Evolutionary conservation across 2,888 invertebrate species (phyloP).

Genomic region (Pyrochroa serraticornis): DNA sequence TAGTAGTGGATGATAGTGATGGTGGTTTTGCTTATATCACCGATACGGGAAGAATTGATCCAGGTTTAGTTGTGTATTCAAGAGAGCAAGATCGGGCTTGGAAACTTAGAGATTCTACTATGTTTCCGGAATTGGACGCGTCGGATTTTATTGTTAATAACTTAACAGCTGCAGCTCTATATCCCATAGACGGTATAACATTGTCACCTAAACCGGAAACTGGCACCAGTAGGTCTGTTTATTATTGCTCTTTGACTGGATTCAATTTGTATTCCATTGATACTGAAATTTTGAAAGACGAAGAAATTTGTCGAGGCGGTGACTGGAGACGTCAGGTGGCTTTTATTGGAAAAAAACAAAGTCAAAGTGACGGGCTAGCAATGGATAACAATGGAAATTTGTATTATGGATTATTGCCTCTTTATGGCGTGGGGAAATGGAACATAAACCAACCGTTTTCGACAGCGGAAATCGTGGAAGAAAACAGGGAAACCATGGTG

Average conservation of each 20-base stretch:
- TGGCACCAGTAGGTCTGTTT: constrained; percentile 39
- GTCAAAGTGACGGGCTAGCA: constrained; percentile 71
- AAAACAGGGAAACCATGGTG: constrained; percentile 68
- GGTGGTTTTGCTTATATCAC: constrained; percentile 74
- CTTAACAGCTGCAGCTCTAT: constrained; percentile 61
- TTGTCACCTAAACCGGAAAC: constrained; percentile 62
- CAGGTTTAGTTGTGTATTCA: constrained; percentile 75
- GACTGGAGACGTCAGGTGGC: constrained; percentile 44
- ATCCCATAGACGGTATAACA: constrained; percentile 74
- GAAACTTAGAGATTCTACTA: constrained; percentile 72
- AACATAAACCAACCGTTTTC: constrained; percentile 65
- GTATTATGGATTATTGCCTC: constrained; percentile 70
- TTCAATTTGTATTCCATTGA: constrained; percentile 65
- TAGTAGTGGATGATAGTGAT: constrained; percentile 73
- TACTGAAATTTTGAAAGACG: constrained; percentile 65
- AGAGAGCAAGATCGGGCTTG: constrained; percentile 67
- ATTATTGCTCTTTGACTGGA: constrained; percentile 46
- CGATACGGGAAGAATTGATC: constrained; percentile 69
- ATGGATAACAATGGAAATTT: constrained; percentile 72
- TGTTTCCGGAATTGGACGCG: constrained; percentile 67
- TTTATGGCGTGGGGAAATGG: constrained; percentile 74
- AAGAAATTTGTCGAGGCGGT: constrained; percentile 53
- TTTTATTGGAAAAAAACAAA: constrained; percentile 60
- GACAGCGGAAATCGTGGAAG: constrained; percentile 57
- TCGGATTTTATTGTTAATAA: constrained; percentile 64